Evolutionary conservation across 53 echinoderm and acorn worm genomes (phyloP).

Genomic region (Crossaster papposus): DNA sequence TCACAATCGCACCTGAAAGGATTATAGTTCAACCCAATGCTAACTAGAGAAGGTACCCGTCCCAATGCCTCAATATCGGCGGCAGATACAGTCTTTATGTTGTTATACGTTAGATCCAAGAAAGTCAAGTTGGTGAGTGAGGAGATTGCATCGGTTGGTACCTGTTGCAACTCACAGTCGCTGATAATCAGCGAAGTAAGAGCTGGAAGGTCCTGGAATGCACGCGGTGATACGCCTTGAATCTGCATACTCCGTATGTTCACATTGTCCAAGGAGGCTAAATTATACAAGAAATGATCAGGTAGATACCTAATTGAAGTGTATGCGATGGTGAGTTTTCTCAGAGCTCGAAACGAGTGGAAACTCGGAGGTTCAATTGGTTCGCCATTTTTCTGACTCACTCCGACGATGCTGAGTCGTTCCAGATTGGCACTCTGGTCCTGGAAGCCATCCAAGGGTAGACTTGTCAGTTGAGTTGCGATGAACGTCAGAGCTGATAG

Average conservation of each 20-base stretch:
- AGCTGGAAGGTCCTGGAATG: constrained; percentile 18
- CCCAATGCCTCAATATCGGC: neutral
- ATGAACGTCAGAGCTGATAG: neutral
- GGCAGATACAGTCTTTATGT: neutral
- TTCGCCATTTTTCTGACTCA: neutral
- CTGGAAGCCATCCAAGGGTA: constrained; percentile 14
- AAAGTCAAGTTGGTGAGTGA: neutral
- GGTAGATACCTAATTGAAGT: neutral
- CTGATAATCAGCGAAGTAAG: constrained; percentile 13
- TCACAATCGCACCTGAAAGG: constrained; percentile 49
- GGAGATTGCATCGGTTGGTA: constrained; percentile 19
- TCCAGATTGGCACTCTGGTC: neutral
- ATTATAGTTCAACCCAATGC: constrained; percentile 8
- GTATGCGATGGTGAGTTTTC: neutral
- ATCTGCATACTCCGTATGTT: neutral
- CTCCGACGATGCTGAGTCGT: neutral
- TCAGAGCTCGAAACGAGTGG: constrained; percentile 15
- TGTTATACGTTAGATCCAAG: constrained; percentile 16
- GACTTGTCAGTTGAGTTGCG: constrained; percentile 1
- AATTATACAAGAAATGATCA: constrained; percentile 12
- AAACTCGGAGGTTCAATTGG: constrained; percentile 19
- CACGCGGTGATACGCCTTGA: constrained; percentile 16
- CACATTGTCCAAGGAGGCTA: constrained; percentile 20
- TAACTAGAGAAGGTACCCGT: neutral
- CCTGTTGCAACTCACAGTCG: neutral